A percentile compares a stretch with the other conserved stretches of the same genome.
These are phyloP conservation scores for Syrmaticus mikado DNA, from an alignment of 2,113 vertebrate genomes.

Conservation along the genomic window DNA sequence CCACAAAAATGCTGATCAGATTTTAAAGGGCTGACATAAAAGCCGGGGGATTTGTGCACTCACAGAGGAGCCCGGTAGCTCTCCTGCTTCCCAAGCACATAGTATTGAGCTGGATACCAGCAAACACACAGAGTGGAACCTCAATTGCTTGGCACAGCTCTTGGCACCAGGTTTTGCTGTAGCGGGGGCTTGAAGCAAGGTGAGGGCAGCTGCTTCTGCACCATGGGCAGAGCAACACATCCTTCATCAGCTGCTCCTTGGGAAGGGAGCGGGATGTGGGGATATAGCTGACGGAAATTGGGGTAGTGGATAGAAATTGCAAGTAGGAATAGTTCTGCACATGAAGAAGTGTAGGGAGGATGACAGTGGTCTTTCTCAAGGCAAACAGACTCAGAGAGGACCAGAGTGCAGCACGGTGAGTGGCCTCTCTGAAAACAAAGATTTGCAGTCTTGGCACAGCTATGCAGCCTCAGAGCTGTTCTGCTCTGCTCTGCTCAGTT, in stretches of 20 bases:
- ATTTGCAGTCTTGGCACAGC: neutral
- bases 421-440: neutral
- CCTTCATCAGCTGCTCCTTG: neutral
- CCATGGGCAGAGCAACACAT: neutral
- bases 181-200: neutral
- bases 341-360: neutral
- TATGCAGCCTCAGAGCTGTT: neutral
- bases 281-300: fast-evolving
- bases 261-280: neutral
- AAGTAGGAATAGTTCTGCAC: fast-evolving
- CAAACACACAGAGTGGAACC: fast-evolving
- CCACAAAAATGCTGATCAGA: neutral
- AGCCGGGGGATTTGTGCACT: neutral
- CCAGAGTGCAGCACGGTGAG: neutral
- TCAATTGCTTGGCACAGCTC: neutral
- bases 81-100: fast-evolving
- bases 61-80: fast-evolving
- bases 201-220: neutral
- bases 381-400: neutral
- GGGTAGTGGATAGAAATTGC: neutral
- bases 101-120: neutral
- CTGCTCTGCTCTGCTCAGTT: fast-evolving
- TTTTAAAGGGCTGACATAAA: neutral
- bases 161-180: neutral
- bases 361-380: neutral